Base-by-base conservation (phyloP, 2,888 invertebrate genomes). In the Leptura quadrifasciata region DNA sequence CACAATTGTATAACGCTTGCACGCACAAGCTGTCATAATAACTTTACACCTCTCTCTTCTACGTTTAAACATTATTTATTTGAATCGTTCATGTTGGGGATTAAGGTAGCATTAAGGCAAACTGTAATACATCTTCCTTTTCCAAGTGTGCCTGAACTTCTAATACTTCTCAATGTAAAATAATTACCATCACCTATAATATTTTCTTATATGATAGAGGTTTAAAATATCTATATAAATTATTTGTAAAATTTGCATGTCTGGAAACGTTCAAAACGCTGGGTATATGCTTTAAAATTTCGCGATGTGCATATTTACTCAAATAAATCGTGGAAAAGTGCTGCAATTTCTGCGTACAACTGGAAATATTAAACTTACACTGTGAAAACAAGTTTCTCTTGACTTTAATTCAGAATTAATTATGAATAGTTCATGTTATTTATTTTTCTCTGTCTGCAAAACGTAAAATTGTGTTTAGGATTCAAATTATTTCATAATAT, bases 11-110 rank as follows among this genome's bases (percentile, higher is more conserved):
- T 27, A 65, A 57, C 67, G 57, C 39, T 65, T 31, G 81, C 84
- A 84, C 84, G 83, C 84, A 84, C 82, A 78, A 79, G 81, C 82
- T 84, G 83, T 85, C 83, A 84, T 85, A 85, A 85, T 85, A 85
- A 84, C 81, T 85, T 84, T 84, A 80, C 84, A 84, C 85, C 83
- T 76, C 81, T 79, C 83, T 82, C 82, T 80, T 81, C 82, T 84
- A 77, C 82, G 79, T 82, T 84, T 84, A 84, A 84, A 83, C 83
- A 82, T 84, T 85, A 84, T 84, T 84, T 84, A 84, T 84, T 83
- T 83, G 82, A 82, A 81, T 80, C 84, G 81, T 81, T 84, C 83
- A 81, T 81, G 81, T 78, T 81, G 77, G 80, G 83, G 83, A 84
- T 85, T 84, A 84, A 78, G 80, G 81, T 78, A 80, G 83, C 78